Evolutionary conservation across 2,113 vertebrate species (phyloP).

Genomic region (Todiramphus chloris): DNA sequence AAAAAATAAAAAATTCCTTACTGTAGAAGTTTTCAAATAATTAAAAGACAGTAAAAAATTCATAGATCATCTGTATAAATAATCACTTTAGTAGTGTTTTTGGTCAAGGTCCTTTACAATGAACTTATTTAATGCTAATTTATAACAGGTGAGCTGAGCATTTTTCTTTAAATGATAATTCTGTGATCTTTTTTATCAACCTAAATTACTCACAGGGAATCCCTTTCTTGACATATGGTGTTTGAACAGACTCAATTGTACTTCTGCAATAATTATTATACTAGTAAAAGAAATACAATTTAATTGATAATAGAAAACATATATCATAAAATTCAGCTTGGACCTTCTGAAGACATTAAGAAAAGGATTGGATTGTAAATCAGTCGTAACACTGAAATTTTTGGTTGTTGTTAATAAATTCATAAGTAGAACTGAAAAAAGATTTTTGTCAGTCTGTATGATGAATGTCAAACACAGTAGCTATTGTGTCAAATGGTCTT

Average conservation of each 20-base stretch:
- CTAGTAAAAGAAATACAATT: background rate
- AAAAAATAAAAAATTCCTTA: background rate
- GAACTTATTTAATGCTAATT: background rate
- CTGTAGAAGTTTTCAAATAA: background rate
- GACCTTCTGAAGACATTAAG: background rate
- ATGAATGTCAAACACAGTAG: background rate
- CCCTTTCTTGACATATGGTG: background rate
- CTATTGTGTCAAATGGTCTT: background rate
- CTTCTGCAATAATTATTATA: background rate
- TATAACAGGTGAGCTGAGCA: background rate
- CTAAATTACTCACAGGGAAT: background rate
- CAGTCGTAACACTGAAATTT: background rate
- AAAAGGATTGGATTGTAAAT: background rate
- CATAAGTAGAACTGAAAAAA: background rate
- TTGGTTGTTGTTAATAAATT: background rate
- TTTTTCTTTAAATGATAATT: background rate
- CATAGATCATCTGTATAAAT: background rate
- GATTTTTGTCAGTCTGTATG: background rate
- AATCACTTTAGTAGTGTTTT: background rate
- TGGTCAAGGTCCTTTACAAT: background rate
- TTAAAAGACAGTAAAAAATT: background rate
- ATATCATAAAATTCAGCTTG: background rate
- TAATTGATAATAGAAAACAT: background rate
- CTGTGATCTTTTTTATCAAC: background rate
- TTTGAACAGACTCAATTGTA: background rate